Evolutionary conservation across 2,113 vertebrate genomes (phyloP).

Genomic region (Corythaeola cristata): DNA sequence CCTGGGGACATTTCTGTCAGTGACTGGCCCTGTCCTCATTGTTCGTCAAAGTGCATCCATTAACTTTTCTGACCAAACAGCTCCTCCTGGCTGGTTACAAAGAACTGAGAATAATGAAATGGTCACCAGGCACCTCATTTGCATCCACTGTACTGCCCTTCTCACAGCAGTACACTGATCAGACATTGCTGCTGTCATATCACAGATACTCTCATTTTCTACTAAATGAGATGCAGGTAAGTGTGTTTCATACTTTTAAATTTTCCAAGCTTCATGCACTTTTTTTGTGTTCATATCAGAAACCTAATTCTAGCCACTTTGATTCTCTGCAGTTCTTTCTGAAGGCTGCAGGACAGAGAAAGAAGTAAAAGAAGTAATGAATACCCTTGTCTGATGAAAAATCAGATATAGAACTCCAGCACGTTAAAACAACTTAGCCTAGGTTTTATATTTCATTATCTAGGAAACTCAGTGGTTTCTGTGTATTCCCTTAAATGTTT

Average conservation of each 20-base stretch:
- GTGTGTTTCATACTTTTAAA: not conserved
- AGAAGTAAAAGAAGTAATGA: slow-evolving; percentile 41
- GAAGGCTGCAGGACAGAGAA: not conserved
- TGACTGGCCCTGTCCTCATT: not conserved
- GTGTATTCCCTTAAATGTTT: slow-evolving; percentile 40
- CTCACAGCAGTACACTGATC: not conserved
- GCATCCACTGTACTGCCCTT: not conserved
- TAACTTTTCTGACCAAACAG: not conserved
- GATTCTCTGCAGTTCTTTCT: not conserved
- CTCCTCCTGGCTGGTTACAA: not conserved
- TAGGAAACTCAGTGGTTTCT: not conserved
- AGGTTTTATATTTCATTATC: slow-evolving; percentile 24
- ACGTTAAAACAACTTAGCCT: slow-evolving; percentile 1
- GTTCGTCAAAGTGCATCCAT: not conserved
- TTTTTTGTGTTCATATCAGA: not conserved
- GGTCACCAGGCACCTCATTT: not conserved
- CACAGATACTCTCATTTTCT: not conserved
- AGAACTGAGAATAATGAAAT: not conserved
- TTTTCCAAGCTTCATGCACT: not conserved
- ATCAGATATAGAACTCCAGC: slow-evolving; percentile 25
- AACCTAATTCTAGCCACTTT: not conserved
- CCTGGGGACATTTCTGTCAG: not conserved
- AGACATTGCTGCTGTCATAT: not conserved
- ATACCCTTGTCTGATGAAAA: not conserved
- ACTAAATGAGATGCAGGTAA: not conserved